These are phyloP conservation scores for Diachasmimorpha longicaudata DNA, from an alignment of 1,140 invertebrate species.

Conservation along the genomic window DNA sequence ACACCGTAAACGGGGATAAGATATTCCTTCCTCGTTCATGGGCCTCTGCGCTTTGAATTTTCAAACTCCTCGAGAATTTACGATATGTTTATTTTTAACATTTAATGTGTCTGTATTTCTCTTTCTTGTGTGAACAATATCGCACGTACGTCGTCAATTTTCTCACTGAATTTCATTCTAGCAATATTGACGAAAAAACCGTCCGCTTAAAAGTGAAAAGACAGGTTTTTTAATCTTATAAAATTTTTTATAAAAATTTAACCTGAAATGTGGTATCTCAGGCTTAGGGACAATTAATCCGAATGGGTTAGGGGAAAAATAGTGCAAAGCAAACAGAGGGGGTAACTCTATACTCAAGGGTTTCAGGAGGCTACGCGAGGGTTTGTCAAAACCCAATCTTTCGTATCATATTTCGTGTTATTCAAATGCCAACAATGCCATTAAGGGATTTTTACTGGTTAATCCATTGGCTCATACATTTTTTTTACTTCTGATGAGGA, in stretches of 20 bases:
- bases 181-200: too few species aligned
- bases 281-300: conserved; percentile 48
- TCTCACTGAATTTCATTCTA: background rate
- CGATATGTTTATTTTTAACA: background rate
- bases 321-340: background rate
- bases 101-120: background rate
- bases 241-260: background rate
- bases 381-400: conserved; percentile 37
- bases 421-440: conserved; percentile 63
- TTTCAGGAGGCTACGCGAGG: background rate
- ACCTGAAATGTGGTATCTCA: background rate
- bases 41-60: background rate
- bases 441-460: conserved; percentile 58
- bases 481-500: conserved; percentile 28
- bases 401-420: conserved; percentile 63
- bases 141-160: background rate
- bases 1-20: conserved; percentile 25
- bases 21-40: conserved; percentile 24
- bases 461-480: conserved; percentile 42
- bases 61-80: conserved; percentile 3
- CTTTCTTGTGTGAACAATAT: background rate
- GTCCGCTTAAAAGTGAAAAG: too few species aligned
- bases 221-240: too few species aligned
- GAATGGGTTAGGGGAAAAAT: conserved; percentile 29
- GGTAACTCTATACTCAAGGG: conserved; percentile 37